These are phyloP conservation scores for Phymastichus coffea DNA, from an alignment of 1,140 invertebrate genomes.

Conservation along the genomic window DNA sequence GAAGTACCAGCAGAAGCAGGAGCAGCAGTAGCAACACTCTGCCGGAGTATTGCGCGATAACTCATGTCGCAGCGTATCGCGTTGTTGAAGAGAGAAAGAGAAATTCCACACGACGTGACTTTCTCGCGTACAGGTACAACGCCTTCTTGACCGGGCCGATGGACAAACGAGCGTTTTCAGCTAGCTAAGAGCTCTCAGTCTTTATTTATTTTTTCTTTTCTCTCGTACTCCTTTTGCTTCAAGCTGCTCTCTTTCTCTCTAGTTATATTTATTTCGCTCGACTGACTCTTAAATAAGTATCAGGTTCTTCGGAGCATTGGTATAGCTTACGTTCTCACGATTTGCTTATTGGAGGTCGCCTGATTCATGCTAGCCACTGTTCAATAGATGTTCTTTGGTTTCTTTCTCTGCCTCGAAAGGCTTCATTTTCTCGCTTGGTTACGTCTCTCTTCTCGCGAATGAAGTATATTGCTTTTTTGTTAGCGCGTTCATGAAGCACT, in stretches of 20 bases:
- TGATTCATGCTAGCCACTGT: too few relatives aligned
- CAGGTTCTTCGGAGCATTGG: too few relatives aligned
- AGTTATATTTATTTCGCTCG: slow-evolving; percentile 4
- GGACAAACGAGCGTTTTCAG: slow-evolving; percentile 19
- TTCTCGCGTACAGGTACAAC: background rate
- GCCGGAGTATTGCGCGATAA: slow-evolving; percentile 21
- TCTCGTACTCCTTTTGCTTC: background rate
- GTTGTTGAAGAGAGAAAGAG: background rate
- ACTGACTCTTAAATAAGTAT: background rate
- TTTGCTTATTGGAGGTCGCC: too few relatives aligned
- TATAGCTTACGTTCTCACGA: too few relatives aligned
- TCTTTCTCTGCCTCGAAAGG: too few relatives aligned
- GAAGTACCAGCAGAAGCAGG: too few relatives aligned
- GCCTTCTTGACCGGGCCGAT: slow-evolving; percentile 9
- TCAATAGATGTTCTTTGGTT: too few relatives aligned
- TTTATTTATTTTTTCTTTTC: background rate
- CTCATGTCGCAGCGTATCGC: slow-evolving; percentile 17
- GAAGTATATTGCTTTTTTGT: too few relatives aligned
- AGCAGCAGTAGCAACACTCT: background rate
- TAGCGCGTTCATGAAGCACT: too few relatives aligned
- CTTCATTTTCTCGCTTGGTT: too few relatives aligned
- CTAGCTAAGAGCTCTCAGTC: slow-evolving; percentile 1
- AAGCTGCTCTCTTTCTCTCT: background rate
- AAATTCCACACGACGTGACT: slow-evolving; percentile 9
- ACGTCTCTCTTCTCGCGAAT: too few relatives aligned